phyloP scores from a whole-genome alignment of 2,888 invertebrate genomes.

The Ptychoptera contaminata region DNA sequence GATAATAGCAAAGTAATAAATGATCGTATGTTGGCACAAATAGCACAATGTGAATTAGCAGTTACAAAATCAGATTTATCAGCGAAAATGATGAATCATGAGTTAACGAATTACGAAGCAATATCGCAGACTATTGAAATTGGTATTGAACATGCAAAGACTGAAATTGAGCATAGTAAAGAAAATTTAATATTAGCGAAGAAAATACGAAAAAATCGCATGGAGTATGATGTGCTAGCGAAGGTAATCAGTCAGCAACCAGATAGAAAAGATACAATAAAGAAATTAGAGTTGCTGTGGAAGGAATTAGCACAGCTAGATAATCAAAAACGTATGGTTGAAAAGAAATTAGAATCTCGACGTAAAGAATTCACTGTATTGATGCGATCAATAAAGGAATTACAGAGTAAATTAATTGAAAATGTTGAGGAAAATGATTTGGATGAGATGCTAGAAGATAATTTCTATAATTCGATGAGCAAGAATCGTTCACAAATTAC shows the following conservation, averaged over 20 bases:
- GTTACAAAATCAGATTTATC: conserved; percentile 68
- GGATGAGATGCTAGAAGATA: conserved; percentile 30
- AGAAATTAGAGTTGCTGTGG: conserved; percentile 50
- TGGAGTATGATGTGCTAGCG: conserved; percentile 86
- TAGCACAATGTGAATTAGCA: conserved; percentile 78
- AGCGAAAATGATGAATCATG: conserved; percentile 68
- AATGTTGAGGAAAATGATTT: conserved; percentile 40
- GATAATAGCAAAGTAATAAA: conserved; percentile 55
- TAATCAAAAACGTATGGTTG: conserved; percentile 53
- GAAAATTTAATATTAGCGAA: conserved; percentile 66
- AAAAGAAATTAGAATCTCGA: conserved; percentile 62
- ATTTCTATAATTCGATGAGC: conserved; percentile 11
- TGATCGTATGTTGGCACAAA: conserved; percentile 65
- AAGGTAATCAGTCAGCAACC: conserved; percentile 83
- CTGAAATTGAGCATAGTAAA: conserved; percentile 69
- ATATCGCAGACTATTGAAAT: conserved; percentile 61
- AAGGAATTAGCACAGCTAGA: conserved; percentile 55
- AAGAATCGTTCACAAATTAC: not conserved
- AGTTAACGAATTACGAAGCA: conserved; percentile 65
- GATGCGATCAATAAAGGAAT: conserved; percentile 70
- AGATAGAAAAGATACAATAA: conserved; percentile 63
- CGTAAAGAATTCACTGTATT: conserved; percentile 83
- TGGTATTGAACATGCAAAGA: conserved; percentile 64
- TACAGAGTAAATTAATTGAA: conserved; percentile 66
- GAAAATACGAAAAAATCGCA: conserved; percentile 72